Conservation (phyloP, 2,797 vertebrate species). For the Phalanger gymnotis region DNA sequence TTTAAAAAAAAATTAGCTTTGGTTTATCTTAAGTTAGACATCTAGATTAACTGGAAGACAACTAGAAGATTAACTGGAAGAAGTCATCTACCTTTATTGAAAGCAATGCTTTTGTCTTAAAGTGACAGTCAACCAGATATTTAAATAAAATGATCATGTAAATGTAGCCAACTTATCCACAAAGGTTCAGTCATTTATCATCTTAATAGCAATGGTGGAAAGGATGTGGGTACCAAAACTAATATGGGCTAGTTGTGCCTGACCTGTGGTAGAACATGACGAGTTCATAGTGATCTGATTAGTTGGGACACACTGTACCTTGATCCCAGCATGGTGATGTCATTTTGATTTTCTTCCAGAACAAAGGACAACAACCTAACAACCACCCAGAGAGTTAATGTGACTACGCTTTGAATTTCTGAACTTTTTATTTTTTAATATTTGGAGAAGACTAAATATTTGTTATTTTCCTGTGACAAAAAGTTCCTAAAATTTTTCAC, state of each 20-base stretch:
- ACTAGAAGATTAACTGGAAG: too few relatives aligned
- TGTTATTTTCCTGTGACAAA: slow-evolving; percentile 8
- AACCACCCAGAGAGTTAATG: background rate
- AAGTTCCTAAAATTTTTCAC: background rate
- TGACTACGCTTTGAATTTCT: slow-evolving; percentile 18
- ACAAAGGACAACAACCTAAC: background rate
- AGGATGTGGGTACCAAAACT: background rate
- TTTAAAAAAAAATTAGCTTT: slow-evolving; percentile 12
- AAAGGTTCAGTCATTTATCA: background rate
- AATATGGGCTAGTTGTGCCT: background rate
- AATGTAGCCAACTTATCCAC: background rate
- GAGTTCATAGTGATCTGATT: background rate
- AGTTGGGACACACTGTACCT: background rate
- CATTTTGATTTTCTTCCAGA: background rate
- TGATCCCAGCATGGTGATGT: background rate
- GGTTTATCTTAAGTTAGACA: slow-evolving; percentile 22
- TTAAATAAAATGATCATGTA: background rate
- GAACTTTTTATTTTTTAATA: slow-evolving; percentile 23
- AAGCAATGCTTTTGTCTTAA: slow-evolving; percentile 54
- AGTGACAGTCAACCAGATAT: slow-evolving; percentile 42
- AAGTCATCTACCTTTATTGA: slow-evolving; percentile 53
- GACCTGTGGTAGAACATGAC: background rate
- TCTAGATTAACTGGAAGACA: slow-evolving; percentile 56
- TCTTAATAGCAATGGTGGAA: background rate
- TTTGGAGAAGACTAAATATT: background rate